Percentiles rank a stretch among this genome's conserved stretches.
Evolutionary conservation across 37 sponge, comb jelly and placozoan genomes (phyloP).

Genomic region (Axinella damicornis): DNA sequence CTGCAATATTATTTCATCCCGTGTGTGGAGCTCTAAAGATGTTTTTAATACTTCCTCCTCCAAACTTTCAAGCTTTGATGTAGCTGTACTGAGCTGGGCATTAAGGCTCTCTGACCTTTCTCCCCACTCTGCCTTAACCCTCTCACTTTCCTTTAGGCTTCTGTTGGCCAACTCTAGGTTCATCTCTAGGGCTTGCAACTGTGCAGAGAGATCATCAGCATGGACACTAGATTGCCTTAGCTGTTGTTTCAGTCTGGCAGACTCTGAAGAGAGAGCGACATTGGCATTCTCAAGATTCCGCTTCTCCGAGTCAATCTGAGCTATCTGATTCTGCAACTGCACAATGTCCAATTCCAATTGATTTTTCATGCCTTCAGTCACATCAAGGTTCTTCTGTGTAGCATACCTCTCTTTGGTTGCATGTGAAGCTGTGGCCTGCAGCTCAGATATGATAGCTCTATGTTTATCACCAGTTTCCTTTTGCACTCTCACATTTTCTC

Average conservation of each 20-base stretch:
- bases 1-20: slow-evolving; percentile 34
- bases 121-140: not conserved
- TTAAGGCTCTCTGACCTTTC: slow-evolving; percentile 11
- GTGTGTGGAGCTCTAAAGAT: not conserved
- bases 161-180: slow-evolving; percentile 11
- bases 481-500: slow-evolving; percentile 14
- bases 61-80: not conserved
- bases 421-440: slow-evolving; percentile 15
- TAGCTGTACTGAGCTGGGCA: not conserved
- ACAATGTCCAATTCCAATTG: not conserved
- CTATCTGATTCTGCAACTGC: not conserved
- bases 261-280: slow-evolving; percentile 1
- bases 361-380: not conserved
- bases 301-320: not conserved
- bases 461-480: not conserved
- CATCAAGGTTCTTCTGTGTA: not conserved
- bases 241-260: slow-evolving; percentile 13
- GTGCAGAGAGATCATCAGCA: slow-evolving; percentile 9
- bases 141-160: slow-evolving; percentile 22
- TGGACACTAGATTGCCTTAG: not conserved
- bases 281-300: not conserved
- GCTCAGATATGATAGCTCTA: not conserved
- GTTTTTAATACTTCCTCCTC: not conserved
- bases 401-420: not conserved
- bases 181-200: slow-evolving; percentile 14